phyloP scores from a whole-genome alignment of 1,140 invertebrate genomes.

The Drosophila yakuba region DNA sequence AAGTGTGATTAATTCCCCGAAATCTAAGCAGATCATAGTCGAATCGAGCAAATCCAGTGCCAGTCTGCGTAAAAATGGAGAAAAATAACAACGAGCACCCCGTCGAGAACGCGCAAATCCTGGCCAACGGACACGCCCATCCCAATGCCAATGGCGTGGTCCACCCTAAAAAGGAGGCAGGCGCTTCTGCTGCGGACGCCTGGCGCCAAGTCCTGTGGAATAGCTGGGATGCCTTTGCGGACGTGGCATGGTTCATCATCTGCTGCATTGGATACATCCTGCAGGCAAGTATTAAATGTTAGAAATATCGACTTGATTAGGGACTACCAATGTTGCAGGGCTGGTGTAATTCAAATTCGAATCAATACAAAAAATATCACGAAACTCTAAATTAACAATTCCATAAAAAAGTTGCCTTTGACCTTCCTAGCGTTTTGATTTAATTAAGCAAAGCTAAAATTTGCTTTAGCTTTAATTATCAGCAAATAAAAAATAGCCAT shows the following conservation, averaged over 20 bases:
- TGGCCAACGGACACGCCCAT: slow-evolving; percentile 51
- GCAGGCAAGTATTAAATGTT: slow-evolving; percentile 57
- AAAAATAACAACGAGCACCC: slow-evolving; percentile 70
- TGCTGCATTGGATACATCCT: slow-evolving; percentile 86
- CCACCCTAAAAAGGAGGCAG: slow-evolving; percentile 3
- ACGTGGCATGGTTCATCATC: slow-evolving; percentile 88
- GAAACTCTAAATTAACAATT: neutral
- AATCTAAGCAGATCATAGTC: slow-evolving; percentile 1
- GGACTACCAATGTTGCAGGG: no score
- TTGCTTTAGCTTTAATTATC: slow-evolving; percentile 16
- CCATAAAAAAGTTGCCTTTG: slow-evolving; percentile 2
- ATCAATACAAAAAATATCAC: neutral
- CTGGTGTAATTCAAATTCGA: neutral
- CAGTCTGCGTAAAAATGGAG: slow-evolving; percentile 54
- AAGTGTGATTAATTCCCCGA: slow-evolving; percentile 30
- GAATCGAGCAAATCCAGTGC: slow-evolving; percentile 16
- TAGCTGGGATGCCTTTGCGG: slow-evolving; percentile 85
- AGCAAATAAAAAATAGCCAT: slow-evolving; percentile 21
- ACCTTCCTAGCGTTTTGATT: slow-evolving; percentile 13
- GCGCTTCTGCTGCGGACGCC: slow-evolving; percentile 2
- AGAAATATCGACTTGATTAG: no score
- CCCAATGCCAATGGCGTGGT: slow-evolving; percentile 57
- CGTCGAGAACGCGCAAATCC: slow-evolving; percentile 13
- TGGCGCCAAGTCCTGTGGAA: slow-evolving; percentile 71
- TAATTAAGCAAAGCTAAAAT: slow-evolving; percentile 21